Conservation (phyloP, 2,888 invertebrate genomes). For the Ornithoptera priamus region DNA sequence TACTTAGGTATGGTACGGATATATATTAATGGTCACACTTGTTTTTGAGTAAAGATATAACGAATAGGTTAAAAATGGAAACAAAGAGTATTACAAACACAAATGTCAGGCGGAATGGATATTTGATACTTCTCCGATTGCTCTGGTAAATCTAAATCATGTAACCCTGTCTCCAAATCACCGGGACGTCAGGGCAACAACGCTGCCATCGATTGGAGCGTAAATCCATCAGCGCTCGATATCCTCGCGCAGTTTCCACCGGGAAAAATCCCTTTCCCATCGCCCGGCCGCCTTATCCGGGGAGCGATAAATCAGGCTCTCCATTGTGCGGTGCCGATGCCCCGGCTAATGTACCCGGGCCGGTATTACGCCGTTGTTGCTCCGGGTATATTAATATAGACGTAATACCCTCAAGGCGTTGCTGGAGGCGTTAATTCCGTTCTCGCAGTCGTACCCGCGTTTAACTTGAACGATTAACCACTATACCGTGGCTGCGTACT, state of each 20-base stretch:
- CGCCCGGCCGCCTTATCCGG: constrained; percentile 58
- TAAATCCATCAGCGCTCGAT: constrained; percentile 48
- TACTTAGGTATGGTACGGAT: too few species aligned
- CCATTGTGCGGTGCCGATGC: constrained; percentile 56
- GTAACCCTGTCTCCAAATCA: too few species aligned
- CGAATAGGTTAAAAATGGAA: too few species aligned
- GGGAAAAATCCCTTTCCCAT: constrained; percentile 62
- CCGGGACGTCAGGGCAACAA: neutral
- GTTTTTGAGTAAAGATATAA: too few species aligned
- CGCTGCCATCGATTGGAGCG: neutral
- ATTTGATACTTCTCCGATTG: too few species aligned
- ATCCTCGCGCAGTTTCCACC: constrained; percentile 46
- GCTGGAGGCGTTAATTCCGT: neutral
- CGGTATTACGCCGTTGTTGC: constrained; percentile 48
- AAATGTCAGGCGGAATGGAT: too few species aligned
- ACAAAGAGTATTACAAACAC: too few species aligned
- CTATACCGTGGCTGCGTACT: too few species aligned
- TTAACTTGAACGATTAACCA: too few species aligned
- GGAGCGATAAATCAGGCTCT: constrained; percentile 61
- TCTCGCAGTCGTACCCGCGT: neutral
- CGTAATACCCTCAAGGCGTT: constrained; percentile 31
- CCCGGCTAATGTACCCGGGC: constrained; percentile 55
- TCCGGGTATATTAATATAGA: constrained; percentile 40
- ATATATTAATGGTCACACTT: too few species aligned
- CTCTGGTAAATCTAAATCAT: too few species aligned